Conservation (phyloP, 2,113 vertebrate genomes). For the Cygnus atratus region DNA sequence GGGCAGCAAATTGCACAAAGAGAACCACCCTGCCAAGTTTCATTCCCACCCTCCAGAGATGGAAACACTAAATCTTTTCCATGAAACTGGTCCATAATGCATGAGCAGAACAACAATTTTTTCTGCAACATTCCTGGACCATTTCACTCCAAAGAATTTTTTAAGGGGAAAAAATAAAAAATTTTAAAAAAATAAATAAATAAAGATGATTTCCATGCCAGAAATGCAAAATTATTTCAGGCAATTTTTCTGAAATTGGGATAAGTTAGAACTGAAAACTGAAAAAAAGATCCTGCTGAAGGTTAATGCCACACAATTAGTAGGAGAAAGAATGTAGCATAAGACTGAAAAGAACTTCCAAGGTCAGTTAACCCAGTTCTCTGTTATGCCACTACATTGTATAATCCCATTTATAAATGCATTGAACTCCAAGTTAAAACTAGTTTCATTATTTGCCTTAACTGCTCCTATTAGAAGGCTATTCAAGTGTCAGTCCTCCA, state of each 20-base stretch:
- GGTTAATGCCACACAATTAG: background rate
- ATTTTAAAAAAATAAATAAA: background rate
- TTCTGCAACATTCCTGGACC: background rate
- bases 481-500: background rate
- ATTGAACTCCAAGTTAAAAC: conserved; percentile 34
- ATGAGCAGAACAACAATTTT: background rate
- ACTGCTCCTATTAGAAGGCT: conserved; percentile 15
- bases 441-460: conserved; percentile 40
- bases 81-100: background rate
- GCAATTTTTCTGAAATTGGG: background rate
- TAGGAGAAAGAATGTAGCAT: conserved; percentile 25
- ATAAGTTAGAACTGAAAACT: background rate
- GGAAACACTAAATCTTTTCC: background rate
- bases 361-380: conserved; percentile 45
- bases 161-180: background rate
- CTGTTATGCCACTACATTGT: background rate
- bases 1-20: background rate
- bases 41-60: background rate
- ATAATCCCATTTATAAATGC: conserved; percentile 39
- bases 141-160: background rate
- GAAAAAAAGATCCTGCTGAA: background rate
- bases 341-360: conserved; percentile 22
- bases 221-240: conserved; percentile 26
- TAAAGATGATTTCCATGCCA: background rate
- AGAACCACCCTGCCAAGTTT: background rate